Conservation (phyloP, 2,797 vertebrate genomes). For the Dromococcyx pavoninus region DNA sequence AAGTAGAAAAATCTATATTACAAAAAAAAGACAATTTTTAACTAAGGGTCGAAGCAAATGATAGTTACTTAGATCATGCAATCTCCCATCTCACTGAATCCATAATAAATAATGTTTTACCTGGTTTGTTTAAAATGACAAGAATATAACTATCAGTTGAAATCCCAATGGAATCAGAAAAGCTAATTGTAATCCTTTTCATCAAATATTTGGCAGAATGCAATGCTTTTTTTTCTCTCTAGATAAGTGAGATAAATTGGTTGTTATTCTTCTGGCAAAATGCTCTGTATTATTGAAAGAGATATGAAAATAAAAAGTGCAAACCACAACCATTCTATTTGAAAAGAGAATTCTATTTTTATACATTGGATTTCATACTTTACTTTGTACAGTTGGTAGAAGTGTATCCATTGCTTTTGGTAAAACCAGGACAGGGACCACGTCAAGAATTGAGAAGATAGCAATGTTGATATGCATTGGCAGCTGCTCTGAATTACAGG, state of each 20-base stretch:
- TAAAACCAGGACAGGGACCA: background rate
- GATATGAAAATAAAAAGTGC: background rate
- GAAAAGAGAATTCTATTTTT: background rate
- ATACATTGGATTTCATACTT: background rate
- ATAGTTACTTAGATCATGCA: background rate
- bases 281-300: background rate
- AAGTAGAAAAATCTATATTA: background rate
- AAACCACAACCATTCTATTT: background rate
- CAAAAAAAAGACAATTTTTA: background rate
- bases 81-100: background rate
- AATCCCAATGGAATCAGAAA: background rate
- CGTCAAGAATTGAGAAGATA: background rate
- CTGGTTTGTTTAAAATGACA: slow-evolving; percentile 13
- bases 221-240: background rate
- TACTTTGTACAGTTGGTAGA: background rate
- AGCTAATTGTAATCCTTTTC: background rate
- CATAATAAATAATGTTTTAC: background rate
- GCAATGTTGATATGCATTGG: background rate
- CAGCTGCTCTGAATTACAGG: background rate
- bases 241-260: background rate
- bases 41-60: background rate
- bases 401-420: background rate
- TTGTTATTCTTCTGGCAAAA: background rate
- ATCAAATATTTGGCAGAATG: background rate
- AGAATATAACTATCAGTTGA: background rate